Evolutionary conservation across 1,140 invertebrate genomes (phyloP), one percentile per base, ranked within the genome.

Genomic region (Oreohelix idahoensis): DNA sequence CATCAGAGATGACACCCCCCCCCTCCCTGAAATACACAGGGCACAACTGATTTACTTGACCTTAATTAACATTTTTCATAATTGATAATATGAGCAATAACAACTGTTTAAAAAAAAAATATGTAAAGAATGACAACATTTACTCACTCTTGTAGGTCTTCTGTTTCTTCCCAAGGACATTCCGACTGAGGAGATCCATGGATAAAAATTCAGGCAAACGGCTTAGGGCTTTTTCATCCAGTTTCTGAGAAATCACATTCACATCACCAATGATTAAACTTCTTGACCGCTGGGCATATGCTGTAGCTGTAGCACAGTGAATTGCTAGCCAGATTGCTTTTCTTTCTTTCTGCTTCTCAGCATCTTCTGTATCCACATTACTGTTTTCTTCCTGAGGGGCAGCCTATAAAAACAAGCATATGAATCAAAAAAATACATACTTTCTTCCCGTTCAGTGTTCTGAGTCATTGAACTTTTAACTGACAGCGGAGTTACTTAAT

Each of bases 81-180:
- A n/a, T n/a, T n/a, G n/a, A n/a, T n/a, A n/a, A n/a, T n/a, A n/a
- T n/a, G n/a, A n/a, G n/a, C n/a, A n/a, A n/a, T n/a, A n/a, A n/a
- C n/a, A n/a, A n/a, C n/a, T n/a, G n/a, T n/a, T n/a, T n/a, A n/a
- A n/a, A n/a, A n/a, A n/a, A n/a, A n/a, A n/a, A 45, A 45, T 1
- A 23, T 42, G 73, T 26, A 49, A 75, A 29, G 39, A 42, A 42
- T 36, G 45, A 75, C 11, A 71, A 71, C 2, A 39, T 42, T 32
- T 15, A 32, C 88, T 87, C 87, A 92, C 91, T 90, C 87, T 91
- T 92, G 81, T 88, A 92, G 20, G 91, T 87, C 83, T 89, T 91
- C 84, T 91, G 91, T 84, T 92, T 90, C 69, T 91, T 84, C 35
- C 92, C 92, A 45, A 92, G 86, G 8, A 91, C 88, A 87, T 92